Evolutionary conservation across 2,888 invertebrate genomes (phyloP), one percentile per base, ranked within the genome.

Genomic region (Amitus sp.): DNA sequence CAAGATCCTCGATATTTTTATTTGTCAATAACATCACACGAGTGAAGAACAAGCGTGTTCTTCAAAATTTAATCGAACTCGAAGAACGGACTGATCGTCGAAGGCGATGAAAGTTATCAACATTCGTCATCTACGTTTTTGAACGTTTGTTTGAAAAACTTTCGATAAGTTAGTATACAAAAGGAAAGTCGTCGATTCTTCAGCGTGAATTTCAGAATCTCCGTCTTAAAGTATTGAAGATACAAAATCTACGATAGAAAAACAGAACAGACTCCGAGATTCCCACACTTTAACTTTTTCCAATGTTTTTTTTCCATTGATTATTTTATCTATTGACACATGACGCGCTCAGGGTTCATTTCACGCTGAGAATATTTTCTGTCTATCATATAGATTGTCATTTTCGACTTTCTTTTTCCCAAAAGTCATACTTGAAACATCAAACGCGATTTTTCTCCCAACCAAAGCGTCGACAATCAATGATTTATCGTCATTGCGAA

Each of bases 221-320:
- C 68, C 64, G 70, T 66, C 72, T 75, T 77, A 79, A 74, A 78
- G 73, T 80, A 80, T 77, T 78, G 78, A 78, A 80, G 79, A 80
- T 80, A 81, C 76, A 81, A 81, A 81, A 81, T 80, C 79, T 80
- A 82, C 79, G 74, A 79, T 80, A 80, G 78, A 80, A 81, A 72
- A 80, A 80, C 79, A 78, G 76, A 82, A 80, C 77, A 75, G 74
- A 77, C 73, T 71, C 75, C 67, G 69, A 78, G 77, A 72, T 69
- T 70, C n/a, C n/a, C n/a, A n/a, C n/a, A n/a, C n/a, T n/a, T n/a
- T n/a, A n/a, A n/a, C n/a, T n/a, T n/a, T n/a, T n/a, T n/a, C n/a
- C n/a, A n/a, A n/a, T n/a, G n/a, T n/a, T n/a, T 37, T 37, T 37
- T 37, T 73, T 67, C 66, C 56, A 50, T 66, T 66, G 51, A 61